Evolutionary conservation across 2,797 vertebrate genomes (phyloP), one percentile per base, ranked within the genome.

Genomic region (Protonibea diacanthus): DNA sequence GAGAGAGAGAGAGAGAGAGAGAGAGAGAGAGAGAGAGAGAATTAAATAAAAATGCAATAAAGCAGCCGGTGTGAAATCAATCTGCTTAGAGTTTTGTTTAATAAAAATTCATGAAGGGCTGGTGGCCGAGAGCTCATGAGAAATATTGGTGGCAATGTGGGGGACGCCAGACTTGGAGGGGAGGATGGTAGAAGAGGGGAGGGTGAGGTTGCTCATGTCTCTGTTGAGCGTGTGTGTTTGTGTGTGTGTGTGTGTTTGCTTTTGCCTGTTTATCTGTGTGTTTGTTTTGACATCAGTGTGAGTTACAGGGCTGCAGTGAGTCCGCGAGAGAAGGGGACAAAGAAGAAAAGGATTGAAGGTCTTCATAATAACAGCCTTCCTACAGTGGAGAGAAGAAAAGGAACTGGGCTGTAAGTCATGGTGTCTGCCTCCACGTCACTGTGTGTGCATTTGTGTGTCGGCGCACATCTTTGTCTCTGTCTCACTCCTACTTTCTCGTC

Each of bases 41-140:
- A 98, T 98, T 97, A 97, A 97, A 97, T 97, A 98, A 98, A 97
- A 98, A 97, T 95, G 97, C 97, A 97, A 98, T 98, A 97, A 97
- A 97, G 96, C 96, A 95, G 95, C 84, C 91, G 72, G 93, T 96
- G 96, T 96, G 96, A 97, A 99, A 98, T 99, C 97, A 98, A 98
- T 99, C 97, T 97, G 96, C 96, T 97, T 98, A 97, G 96, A 97
- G 96, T 98, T 98, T 97, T 97, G 97, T 97, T 98, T 97, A 98
- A 97, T 98, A 99, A 98, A 98, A 99, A 98, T 97, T 98, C 97
- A 98, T 97, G 97, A 98, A 97, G 96, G 96, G 96, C 96, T 95
- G 95, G 95, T 88, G 96, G 95, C 95, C 94, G 93, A 96, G 95
- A 96, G 95, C 95, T 96, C 95, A 96, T 95, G 96, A 97, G 96